A percentile compares a stretch with the other conserved stretches of the same genome.
Conservation (phyloP, 2,797 vertebrate genomes). For the Vultur gryphus region DNA sequence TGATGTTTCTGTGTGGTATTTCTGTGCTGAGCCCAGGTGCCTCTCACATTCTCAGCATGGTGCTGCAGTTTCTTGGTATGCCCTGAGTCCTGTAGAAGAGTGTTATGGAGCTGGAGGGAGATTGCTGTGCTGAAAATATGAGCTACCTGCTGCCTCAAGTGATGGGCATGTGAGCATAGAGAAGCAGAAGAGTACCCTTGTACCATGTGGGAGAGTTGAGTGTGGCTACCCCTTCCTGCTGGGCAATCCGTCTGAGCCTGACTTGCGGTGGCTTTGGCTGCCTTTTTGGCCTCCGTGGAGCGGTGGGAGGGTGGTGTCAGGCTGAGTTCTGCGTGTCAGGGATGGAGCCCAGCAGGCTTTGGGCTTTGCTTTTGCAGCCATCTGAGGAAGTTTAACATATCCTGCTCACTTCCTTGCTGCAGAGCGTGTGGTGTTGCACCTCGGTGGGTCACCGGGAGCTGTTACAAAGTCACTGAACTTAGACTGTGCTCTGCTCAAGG, state of each 20-base stretch:
- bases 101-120: background rate
- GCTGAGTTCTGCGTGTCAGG: background rate
- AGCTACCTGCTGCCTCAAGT: background rate
- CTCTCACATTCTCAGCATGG: fast-evolving
- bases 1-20: background rate
- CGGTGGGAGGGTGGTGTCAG: background rate
- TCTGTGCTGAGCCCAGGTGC: background rate
- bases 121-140: background rate
- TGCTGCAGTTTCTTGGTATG: background rate
- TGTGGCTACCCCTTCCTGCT: background rate
- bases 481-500: background rate
- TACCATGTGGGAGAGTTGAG: background rate
- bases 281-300: background rate
- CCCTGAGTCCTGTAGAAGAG: background rate
- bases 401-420: background rate
- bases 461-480: background rate
- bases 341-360: background rate
- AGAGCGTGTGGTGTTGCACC: background rate
- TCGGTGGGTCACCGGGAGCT: fast-evolving
- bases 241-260: background rate
- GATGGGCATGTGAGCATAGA: fast-evolving
- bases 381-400: background rate
- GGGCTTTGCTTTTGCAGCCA: background rate
- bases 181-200: background rate
- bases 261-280: background rate